A percentile compares a stretch with the other conserved stretches of the same genome.
Conservation (phyloP, 2,888 invertebrate species). For the Keiferia lycopersicella region DNA sequence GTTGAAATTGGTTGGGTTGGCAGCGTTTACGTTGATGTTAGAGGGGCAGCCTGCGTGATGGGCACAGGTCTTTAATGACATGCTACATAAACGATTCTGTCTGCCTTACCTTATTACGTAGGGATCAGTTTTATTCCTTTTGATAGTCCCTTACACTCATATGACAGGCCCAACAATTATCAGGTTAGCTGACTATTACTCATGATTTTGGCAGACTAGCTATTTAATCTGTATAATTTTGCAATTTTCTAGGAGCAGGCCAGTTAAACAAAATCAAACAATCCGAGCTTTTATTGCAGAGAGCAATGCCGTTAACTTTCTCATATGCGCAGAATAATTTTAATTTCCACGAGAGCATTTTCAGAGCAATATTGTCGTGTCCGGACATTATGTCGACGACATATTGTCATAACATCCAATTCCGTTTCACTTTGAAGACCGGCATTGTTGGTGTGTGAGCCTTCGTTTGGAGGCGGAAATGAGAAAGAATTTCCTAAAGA, state of each 20-base stretch:
- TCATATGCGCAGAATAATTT: conserved; percentile 38
- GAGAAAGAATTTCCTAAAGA: conserved; percentile 70
- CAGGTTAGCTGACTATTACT: conserved; percentile 50
- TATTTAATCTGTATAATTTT: conserved; percentile 39
- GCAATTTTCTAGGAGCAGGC: conserved; percentile 24
- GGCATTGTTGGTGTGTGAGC: conserved; percentile 65
- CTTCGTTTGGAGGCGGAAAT: conserved; percentile 75
- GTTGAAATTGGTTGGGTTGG: conserved; percentile 62
- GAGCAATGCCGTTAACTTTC: neutral
- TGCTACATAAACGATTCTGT: conserved; percentile 51
- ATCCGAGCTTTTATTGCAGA: conserved; percentile 11
- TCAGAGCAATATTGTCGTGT: conserved; percentile 50
- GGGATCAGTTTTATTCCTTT: conserved; percentile 47
- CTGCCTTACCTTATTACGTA: conserved; percentile 40
- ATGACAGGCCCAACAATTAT: conserved; percentile 57
- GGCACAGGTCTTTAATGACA: conserved; percentile 53
- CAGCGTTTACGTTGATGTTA: conserved; percentile 61
- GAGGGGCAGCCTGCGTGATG: conserved; percentile 51
- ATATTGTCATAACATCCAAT: conserved; percentile 76
- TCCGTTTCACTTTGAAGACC: conserved; percentile 71
- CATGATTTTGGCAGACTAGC: conserved; percentile 28
- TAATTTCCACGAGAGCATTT: conserved; percentile 50
- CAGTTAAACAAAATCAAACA: neutral
- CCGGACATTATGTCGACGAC: conserved; percentile 55
- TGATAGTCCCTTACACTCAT: conserved; percentile 43